Base-by-base conservation (phyloP, 2,113 vertebrate species). In the Hassar affinis region DNA sequence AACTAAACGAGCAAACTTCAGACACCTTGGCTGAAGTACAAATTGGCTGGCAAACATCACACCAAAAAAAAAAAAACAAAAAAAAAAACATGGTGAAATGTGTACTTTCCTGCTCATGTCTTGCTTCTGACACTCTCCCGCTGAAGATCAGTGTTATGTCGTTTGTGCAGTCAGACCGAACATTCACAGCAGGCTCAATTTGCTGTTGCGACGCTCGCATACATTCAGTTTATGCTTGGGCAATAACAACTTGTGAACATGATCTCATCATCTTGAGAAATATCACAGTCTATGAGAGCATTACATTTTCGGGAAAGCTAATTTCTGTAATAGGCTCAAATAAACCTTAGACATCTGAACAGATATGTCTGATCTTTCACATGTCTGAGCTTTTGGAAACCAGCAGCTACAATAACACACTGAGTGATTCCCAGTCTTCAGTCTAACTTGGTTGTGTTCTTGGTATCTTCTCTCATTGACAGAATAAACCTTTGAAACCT, bases 191-290 rank as follows among this genome's bases (percentile, higher is more conserved):
- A 33, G 27, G 49, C 27, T 22, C 27, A 54, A 54, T 54, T 54
- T 76, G 49, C 74, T 76, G 33, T 76, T 35, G 30, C 51, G 22
- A 22, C 4, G 33, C 59, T 64, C 17, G 30, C 56, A 47, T 62
- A 49, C 20, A 79, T 62, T 62, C 25, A 30, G 15, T 79, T 79
- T 79, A 79, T 33, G 78, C n/a, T 49, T 49, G 38, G 22, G 78
- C 12, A 62, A 62, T 79, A 47, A 47, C 38, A 79, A 47, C 38
- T 62, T 47, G 56, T 62, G 42, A 79, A 79, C 57, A 79, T 79
- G 42, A 62, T 79, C 78, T 79, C 57, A 79, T 79, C 10, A 62
- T 79, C 57, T 62, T 64, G 12, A 62, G 57, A 79, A 49, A 62
- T 62, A 47, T 79, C n/a, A 49, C 57, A 33, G 27, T 51, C 17